Evolutionary conservation across 2,888 invertebrate genomes (phyloP).

Genomic region (Melanophora roralis): DNA sequence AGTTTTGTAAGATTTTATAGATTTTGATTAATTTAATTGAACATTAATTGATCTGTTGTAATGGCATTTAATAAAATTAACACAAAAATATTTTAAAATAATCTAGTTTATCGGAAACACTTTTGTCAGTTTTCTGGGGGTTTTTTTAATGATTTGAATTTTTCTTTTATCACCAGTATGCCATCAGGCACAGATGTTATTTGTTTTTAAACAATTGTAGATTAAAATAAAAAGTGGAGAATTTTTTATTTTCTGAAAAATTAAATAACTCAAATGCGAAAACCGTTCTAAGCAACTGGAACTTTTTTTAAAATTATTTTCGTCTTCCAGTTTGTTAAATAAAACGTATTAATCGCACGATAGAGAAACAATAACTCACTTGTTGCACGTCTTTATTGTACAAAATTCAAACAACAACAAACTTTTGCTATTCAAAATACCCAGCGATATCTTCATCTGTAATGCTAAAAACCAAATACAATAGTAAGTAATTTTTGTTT

Average conservation of each 20-base stretch:
- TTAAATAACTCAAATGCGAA: neutral
- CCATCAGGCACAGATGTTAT: neutral
- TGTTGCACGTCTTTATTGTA: constrained; percentile 63
- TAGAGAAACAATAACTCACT: constrained; percentile 39
- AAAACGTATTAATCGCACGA: constrained; percentile 10
- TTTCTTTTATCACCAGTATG: constrained; percentile 37
- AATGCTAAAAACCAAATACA: too few relatives aligned
- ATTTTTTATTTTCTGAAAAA: neutral
- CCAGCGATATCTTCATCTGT: constrained; percentile 51
- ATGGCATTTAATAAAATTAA: neutral
- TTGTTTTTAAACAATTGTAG: too few relatives aligned
- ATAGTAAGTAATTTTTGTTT: constrained; percentile 28
- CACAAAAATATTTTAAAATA: neutral
- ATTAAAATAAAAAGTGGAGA: too few relatives aligned
- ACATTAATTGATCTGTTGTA: neutral
- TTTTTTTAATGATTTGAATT: constrained; percentile 36
- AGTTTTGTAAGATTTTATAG: neutral
- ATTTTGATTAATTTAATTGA: neutral
- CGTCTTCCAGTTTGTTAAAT: constrained; percentile 22
- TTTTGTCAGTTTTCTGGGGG: constrained; percentile 46
- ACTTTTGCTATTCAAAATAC: constrained; percentile 36
- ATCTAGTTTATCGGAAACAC: constrained; percentile 3
- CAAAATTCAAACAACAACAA: constrained; percentile 61
- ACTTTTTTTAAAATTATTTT: neutral
- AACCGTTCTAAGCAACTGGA: neutral